Evolutionary conservation across 1,140 invertebrate genomes (phyloP), one percentile per base, ranked within the genome.

Genomic region (Drosophila neocordata): DNA sequence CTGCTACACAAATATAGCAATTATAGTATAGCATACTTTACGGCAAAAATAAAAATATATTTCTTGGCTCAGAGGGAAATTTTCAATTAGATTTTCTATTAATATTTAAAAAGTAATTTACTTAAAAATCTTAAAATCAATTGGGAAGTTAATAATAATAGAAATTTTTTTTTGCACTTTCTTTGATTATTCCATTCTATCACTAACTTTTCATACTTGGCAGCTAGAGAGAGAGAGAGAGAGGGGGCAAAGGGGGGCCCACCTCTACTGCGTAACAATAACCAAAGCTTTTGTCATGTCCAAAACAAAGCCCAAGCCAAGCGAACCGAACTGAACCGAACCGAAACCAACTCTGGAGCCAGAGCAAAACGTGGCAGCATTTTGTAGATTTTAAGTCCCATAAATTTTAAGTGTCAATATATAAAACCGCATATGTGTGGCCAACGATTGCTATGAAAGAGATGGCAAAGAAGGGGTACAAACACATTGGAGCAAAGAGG

Each of bases 341-440:
- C 41, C 71, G 65, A 73, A 73, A 73, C 71, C 70, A 73, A 73
- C 71, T 73, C 67, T 55, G 71, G 41, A 48, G 15, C 9, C 61
- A 55, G 71, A 70, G 73, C 71, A 73, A 76, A 76, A 76, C 52
- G 73, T 62, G 73, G 73, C 65, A 75, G 72, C 73, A 73, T 76
- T 76, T 76, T 76, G 72, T 75, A 76, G 73, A 76, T 76, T 76
- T 76, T 69, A 76, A 76, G 73, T 76, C 73, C 73, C 73, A 76
- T 76, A 76, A 76, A 76, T 76, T 76, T 76, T 55, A 76, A 76
- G 73, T 76, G 73, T 76, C 73, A 76, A 76, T 76, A 76, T 76
- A 76, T 76, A 76, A 76, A 76, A 76, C 73, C 73, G 73, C 73
- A 76, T 76, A 76, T 76, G 73, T 76, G 73, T 65, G 73, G 72